Evolutionary conservation across 2,797 vertebrate genomes (phyloP).

Genomic region (Odontamblyopus rebecca): DNA sequence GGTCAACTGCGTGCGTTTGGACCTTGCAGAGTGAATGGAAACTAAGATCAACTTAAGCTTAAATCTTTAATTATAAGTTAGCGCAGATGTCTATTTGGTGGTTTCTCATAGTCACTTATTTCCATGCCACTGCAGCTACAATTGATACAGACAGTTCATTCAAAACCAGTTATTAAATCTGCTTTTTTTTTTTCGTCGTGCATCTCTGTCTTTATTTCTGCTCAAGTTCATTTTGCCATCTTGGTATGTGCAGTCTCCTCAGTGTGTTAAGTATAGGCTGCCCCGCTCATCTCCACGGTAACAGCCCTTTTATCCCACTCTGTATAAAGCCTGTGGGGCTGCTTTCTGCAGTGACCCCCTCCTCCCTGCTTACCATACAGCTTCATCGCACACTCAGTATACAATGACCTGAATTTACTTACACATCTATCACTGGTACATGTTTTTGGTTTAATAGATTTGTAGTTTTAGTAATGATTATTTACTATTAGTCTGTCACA

Average conservation of each 20-base stretch:
- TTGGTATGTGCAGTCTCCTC: conserved; percentile 12
- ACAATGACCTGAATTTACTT: conserved; percentile 25
- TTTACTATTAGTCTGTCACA: too few species aligned
- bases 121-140: not conserved
- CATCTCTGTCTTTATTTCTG: not conserved
- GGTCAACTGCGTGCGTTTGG: conserved; percentile 42
- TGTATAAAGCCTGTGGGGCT: conserved; percentile 53
- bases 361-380: conserved; percentile 9
- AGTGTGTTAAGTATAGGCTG: conserved; percentile 37
- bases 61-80: conserved; percentile 23
- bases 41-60: conserved; percentile 19
- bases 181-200: not conserved
- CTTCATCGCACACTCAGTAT: conserved; percentile 27
- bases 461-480: too few species aligned
- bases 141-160: not conserved
- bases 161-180: not conserved
- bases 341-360: conserved; percentile 35
- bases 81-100: not conserved
- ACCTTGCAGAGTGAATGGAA: conserved; percentile 32
- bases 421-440: not conserved
- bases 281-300: conserved; percentile 64
- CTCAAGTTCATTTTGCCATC: conserved; percentile 15
- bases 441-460: not conserved
- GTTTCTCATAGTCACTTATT: not conserved
- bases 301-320: conserved; percentile 59